Conservation (phyloP, 2,888 invertebrate species). For the Megastigmus dorsalis region DNA sequence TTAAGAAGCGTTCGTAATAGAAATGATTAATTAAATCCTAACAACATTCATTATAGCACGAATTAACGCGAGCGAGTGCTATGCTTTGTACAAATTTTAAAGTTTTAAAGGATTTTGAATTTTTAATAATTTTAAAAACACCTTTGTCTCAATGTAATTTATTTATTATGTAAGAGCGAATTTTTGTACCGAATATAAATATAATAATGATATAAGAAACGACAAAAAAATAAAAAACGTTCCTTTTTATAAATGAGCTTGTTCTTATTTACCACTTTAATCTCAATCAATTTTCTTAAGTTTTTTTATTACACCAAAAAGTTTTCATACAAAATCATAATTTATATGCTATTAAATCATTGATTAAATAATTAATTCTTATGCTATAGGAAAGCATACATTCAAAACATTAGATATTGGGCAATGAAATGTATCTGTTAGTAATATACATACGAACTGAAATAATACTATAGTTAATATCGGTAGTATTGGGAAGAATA, state of each 20-base stretch:
- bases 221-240: conserved; percentile 49
- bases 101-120: conserved; percentile 42
- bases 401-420: too few species aligned
- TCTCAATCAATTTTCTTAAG: too few species aligned
- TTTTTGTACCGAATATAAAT: conserved; percentile 66
- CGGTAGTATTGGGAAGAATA: too few species aligned
- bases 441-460: too few species aligned
- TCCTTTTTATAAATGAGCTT: conserved; percentile 36
- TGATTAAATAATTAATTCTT: too few species aligned
- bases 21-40: conserved; percentile 31
- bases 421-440: too few species aligned
- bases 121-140: conserved; percentile 29
- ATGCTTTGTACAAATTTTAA: conserved; percentile 49
- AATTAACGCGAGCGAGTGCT: conserved; percentile 15
- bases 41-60: conserved; percentile 1
- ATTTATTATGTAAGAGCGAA: conserved; percentile 73
- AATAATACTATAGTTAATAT: too few species aligned
- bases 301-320: too few species aligned
- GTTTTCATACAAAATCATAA: too few species aligned
- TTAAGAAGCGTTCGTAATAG: not conserved
- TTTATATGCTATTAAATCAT: too few species aligned
- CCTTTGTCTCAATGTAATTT: conserved; percentile 66
- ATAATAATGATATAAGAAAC: conserved; percentile 61
- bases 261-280: conserved; percentile 34
- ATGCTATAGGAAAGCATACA: too few species aligned